Evolutionary conservation across 2,888 invertebrate species (phyloP).

Genomic region (Drosophila kuntzei): DNA sequence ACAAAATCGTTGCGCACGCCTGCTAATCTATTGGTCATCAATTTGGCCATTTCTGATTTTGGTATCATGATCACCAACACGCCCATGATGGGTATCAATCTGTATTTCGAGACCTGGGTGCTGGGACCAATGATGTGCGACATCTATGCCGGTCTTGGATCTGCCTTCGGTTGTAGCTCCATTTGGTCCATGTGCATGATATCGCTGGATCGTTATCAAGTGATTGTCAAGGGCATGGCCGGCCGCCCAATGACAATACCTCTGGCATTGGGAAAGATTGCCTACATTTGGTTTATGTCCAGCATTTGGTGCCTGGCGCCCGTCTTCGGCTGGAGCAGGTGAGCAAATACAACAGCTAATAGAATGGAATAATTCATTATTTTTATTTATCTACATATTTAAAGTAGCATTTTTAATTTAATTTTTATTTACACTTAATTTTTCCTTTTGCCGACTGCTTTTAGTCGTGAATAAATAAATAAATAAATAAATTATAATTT

Average conservation of each 20-base stretch:
- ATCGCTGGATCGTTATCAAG: constrained; percentile 96
- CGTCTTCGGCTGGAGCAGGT: constrained; percentile 94
- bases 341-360: constrained; percentile 86
- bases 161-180: constrained; percentile 94
- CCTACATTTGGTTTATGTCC: constrained; percentile 92
- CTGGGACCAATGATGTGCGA: constrained; percentile 92
- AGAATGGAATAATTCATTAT: too few relatives aligned
- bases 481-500: too few relatives aligned
- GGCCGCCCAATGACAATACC: constrained; percentile 94
- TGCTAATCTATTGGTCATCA: constrained; percentile 95
- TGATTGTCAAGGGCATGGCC: constrained; percentile 95
- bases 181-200: constrained; percentile 98
- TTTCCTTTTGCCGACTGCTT: too few relatives aligned
- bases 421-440: too few relatives aligned
- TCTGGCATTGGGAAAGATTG: constrained; percentile 91
- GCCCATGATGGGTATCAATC: constrained; percentile 85
- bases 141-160: constrained; percentile 94
- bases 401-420: too few relatives aligned
- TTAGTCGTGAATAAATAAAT: too few relatives aligned
- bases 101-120: constrained; percentile 85
- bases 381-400: too few relatives aligned
- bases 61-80: constrained; percentile 91
- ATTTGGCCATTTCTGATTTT: constrained; percentile 94
- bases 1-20: constrained; percentile 90
- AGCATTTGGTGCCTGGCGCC: constrained; percentile 93